phyloP scores from a whole-genome alignment of 2,888 invertebrate genomes.

The Neoascia interrupta region DNA sequence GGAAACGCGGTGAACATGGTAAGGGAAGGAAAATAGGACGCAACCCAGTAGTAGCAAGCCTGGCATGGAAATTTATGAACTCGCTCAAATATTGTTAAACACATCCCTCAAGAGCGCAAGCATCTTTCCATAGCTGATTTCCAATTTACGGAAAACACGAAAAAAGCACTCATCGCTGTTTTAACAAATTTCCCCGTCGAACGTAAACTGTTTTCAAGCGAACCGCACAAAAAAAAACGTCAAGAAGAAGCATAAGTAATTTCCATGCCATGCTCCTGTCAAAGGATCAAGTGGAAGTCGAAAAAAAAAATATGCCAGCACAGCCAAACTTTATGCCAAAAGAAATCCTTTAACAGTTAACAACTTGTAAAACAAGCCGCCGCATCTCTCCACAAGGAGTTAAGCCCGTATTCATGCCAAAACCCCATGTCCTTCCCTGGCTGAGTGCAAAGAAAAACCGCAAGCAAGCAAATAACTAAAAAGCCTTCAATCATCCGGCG shows the following conservation, averaged over 20 bases:
- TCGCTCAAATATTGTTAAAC: too few species aligned
- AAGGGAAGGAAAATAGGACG: not conserved
- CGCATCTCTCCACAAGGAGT: constrained; percentile 30
- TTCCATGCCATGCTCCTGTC: constrained; percentile 8
- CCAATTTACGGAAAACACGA: too few species aligned
- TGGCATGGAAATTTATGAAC: too few species aligned
- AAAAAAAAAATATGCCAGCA: not conserved
- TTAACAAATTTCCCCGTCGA: too few species aligned
- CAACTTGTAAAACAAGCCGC: constrained; percentile 61
- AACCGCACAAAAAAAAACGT: not conserved
- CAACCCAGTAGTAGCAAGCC: not conserved
- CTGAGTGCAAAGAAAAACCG: constrained; percentile 58
- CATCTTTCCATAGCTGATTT: too few species aligned
- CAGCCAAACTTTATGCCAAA: constrained; percentile 28
- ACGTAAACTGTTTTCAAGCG: not conserved
- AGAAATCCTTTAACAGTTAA: constrained; percentile 49
- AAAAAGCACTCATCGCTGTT: too few species aligned
- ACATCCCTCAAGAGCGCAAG: too few species aligned
- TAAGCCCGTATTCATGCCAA: constrained; percentile 20
- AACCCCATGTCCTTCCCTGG: constrained; percentile 17
- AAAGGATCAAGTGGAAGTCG: constrained; percentile 8
- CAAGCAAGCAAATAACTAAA: constrained; percentile 63
- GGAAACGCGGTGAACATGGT: constrained; percentile 22
- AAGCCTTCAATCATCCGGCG: constrained; percentile 57
- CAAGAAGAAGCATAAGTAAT: constrained; percentile 24